Percentiles rank a stretch among this genome's conserved stretches.
Evolutionary conservation across 2,888 invertebrate species (phyloP).

Genomic region (Carcina quercana): DNA sequence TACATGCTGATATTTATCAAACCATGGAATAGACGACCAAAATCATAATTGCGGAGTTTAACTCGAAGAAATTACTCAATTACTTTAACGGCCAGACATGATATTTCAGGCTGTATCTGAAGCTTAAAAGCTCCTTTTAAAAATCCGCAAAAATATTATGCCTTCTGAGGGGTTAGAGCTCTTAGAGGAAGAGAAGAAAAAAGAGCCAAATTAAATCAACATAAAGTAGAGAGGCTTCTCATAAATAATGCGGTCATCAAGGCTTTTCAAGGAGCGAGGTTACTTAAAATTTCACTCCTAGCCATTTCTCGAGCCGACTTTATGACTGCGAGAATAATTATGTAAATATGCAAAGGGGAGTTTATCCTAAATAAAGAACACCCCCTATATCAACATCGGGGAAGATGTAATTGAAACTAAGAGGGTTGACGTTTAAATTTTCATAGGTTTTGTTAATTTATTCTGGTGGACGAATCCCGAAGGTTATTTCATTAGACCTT

Average conservation of each 20-base stretch:
- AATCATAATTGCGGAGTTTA: no score
- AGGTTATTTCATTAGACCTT: no score
- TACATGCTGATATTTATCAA: no score
- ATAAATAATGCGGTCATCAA: constrained; percentile 42
- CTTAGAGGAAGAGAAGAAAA: constrained; percentile 22
- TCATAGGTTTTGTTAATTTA: not conserved
- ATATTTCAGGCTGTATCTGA: no score
- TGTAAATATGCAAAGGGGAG: constrained; percentile 29
- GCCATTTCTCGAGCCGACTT: constrained; percentile 25
- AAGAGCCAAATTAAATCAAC: constrained; percentile 32
- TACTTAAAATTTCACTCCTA: constrained; percentile 34
- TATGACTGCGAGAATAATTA: constrained; percentile 36
- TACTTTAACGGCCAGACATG: no score
- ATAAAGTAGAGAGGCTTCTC: constrained; percentile 30
- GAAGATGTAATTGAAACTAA: constrained; percentile 23
- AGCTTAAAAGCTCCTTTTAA: no score
- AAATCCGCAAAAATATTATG: constrained; percentile 7
- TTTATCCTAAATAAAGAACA: constrained; percentile 20
- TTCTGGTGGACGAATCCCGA: not conserved
- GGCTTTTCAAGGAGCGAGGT: constrained; percentile 23
- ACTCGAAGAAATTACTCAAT: no score
- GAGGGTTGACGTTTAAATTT: constrained; percentile 18
- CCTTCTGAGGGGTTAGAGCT: constrained; percentile 18
- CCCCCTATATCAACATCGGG: constrained; percentile 19
- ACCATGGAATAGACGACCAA: no score